Evolutionary conservation across 2,888 invertebrate genomes (phyloP).

Genomic region (Notocelia uddmanniana): DNA sequence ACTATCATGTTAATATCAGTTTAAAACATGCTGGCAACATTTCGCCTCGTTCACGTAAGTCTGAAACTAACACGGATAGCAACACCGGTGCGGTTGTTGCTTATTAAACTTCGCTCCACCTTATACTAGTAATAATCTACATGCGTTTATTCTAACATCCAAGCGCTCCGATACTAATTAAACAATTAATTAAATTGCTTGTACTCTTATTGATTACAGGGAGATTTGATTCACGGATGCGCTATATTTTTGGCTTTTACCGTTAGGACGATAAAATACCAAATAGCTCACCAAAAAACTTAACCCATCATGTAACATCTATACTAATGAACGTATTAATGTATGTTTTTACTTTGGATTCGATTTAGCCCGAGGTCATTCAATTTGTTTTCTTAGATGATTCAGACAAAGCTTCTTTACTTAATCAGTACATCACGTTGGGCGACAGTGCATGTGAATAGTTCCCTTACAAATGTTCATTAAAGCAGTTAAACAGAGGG

Average conservation of each 20-base stretch:
- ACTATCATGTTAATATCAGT: slow-evolving; percentile 61
- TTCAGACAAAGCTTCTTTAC: slow-evolving; percentile 1
- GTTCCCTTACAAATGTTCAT: slow-evolving; percentile 32
- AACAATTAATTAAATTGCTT: slow-evolving; percentile 44
- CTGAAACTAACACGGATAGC: slow-evolving; percentile 60
- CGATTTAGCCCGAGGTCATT: not conserved
- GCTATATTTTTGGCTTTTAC: not conserved
- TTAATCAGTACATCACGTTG: slow-evolving; percentile 23
- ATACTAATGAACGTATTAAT: not conserved
- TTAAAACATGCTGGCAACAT: slow-evolving; percentile 64
- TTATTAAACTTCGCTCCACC: slow-evolving; percentile 70
- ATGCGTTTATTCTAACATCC: slow-evolving; percentile 43
- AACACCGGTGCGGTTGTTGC: slow-evolving; percentile 67
- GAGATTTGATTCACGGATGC: slow-evolving; percentile 9
- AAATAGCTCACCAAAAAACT: not conserved
- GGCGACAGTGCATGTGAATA: slow-evolving; percentile 17
- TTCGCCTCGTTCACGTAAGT: slow-evolving; percentile 64
- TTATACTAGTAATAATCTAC: slow-evolving; percentile 42
- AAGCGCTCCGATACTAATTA: slow-evolving; percentile 39
- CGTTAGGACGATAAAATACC: no score
- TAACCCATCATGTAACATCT: not conserved
- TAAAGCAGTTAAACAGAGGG: slow-evolving; percentile 29
- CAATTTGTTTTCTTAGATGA: not conserved
- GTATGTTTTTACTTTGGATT: not conserved
- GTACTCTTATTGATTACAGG: slow-evolving; percentile 9